phyloP scores from a whole-genome alignment of 2,888 invertebrate genomes.

The Protonemura montana region DNA sequence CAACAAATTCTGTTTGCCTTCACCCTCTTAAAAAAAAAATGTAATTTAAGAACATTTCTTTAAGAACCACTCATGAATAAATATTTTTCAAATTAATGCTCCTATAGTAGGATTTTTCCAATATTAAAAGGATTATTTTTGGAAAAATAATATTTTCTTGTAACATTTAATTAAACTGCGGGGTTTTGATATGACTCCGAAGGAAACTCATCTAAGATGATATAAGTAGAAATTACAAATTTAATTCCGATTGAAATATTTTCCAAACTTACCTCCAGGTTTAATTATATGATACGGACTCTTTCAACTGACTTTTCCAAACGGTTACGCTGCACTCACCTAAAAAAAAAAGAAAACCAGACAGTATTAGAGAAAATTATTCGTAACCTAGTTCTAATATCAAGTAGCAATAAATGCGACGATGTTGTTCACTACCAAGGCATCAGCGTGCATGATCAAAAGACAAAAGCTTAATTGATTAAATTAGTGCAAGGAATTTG shows the following conservation, averaged over 20 bases:
- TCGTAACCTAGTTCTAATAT: not conserved
- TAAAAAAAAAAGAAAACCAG: not conserved
- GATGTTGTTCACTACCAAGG: not conserved
- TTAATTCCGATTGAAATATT: not conserved
- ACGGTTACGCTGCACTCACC: not conserved
- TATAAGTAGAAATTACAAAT: not conserved
- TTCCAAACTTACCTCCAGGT: not conserved
- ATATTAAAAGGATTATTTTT: not conserved
- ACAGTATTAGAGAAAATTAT: not conserved
- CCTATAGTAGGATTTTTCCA: not conserved
- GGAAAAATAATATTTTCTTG: not conserved
- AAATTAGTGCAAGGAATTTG: slow-evolving; percentile 19
- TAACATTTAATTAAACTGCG: not conserved
- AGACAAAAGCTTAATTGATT: slow-evolving; percentile 12
- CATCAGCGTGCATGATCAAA: not conserved
- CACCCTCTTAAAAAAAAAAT: not conserved
- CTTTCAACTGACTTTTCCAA: not conserved
- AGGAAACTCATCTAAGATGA: not conserved
- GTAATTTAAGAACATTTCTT: not conserved
- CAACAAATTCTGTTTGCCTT: not conserved
- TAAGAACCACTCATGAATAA: not conserved
- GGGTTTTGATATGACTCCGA: not conserved
- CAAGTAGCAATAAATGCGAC: not conserved
- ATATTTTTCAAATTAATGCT: not conserved
- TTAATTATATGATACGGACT: not conserved